Conservation (phyloP, 2,888 invertebrate genomes). For the Doris montereyensis region DNA sequence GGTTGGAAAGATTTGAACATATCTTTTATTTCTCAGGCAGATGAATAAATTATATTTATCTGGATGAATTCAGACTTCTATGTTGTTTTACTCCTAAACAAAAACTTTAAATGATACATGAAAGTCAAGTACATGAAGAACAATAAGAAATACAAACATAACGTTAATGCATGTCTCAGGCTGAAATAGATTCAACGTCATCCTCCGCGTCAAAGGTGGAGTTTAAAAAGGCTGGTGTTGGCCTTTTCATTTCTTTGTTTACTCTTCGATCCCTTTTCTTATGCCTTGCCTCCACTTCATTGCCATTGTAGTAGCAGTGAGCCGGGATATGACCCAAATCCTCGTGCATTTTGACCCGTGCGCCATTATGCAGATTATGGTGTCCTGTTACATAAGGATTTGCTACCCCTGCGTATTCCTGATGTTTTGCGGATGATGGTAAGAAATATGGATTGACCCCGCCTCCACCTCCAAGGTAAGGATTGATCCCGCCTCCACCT, state of each 20-base stretch:
- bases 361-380: slow-evolving; percentile 22
- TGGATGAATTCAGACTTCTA: too few species aligned
- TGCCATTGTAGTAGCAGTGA: not conserved
- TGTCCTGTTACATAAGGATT: slow-evolving; percentile 18
- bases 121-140: too few species aligned
- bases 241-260: slow-evolving; percentile 33
- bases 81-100: too few species aligned
- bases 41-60: too few species aligned
- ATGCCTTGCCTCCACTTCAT: not conserved
- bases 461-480: too few species aligned
- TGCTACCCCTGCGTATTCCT: not conserved
- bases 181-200: slow-evolving; percentile 38
- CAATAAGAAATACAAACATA: too few species aligned
- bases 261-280: not conserved
- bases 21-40: too few species aligned
- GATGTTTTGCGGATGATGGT: not conserved
- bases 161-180: too few species aligned
- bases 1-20: too few species aligned
- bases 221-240: slow-evolving; percentile 34
- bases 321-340: slow-evolving; percentile 33
- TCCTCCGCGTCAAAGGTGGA: slow-evolving; percentile 30
- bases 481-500: slow-evolving; percentile 16
- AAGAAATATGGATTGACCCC: too few species aligned
- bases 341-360: slow-evolving; percentile 25
- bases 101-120: too few species aligned